A percentile compares a stretch with the other conserved stretches of the same genome.
Conservation (phyloP, 2,797 vertebrate species). For the Pyrocephalus nanus region DNA sequence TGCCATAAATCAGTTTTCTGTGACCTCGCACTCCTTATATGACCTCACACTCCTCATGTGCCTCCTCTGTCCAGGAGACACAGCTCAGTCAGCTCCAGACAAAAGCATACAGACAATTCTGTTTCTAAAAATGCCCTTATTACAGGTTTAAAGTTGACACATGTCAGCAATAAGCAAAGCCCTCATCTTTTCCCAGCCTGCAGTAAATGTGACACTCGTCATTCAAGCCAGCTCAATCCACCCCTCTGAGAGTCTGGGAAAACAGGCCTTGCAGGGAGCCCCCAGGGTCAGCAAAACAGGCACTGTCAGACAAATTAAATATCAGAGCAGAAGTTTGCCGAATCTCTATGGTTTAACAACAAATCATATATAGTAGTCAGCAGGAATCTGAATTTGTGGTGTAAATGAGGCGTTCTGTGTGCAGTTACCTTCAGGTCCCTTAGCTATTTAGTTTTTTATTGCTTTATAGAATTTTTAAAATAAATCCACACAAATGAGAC, state of each 20-base stretch:
- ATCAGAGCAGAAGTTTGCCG: neutral
- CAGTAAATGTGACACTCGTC: constrained; percentile 10
- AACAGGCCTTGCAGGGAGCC: constrained; percentile 34
- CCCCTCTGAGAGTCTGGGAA: constrained; percentile 5
- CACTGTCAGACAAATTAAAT: neutral
- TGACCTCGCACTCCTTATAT: constrained; percentile 4
- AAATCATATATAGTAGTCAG: neutral
- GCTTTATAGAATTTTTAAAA: neutral
- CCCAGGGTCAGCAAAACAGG: constrained; percentile 15
- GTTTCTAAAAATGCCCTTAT: constrained; percentile 15
- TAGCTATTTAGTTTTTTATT: neutral
- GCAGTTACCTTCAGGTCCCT: neutral
- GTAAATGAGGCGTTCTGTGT: neutral
- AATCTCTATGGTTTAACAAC: neutral
- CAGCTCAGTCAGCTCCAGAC: neutral
- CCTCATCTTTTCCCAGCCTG: neutral
- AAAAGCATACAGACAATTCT: neutral
- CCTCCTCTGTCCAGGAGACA: neutral
- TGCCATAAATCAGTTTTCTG: constrained; percentile 4
- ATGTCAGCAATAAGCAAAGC: neutral
- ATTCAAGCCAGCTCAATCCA: neutral
- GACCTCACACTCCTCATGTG: neutral
- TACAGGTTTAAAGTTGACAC: constrained; percentile 29
- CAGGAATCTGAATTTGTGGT: neutral
- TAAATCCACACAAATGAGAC: neutral